Evolutionary conservation across 2,113 vertebrate species (phyloP).

Genomic region (Tympanuchus pallidicinctus): DNA sequence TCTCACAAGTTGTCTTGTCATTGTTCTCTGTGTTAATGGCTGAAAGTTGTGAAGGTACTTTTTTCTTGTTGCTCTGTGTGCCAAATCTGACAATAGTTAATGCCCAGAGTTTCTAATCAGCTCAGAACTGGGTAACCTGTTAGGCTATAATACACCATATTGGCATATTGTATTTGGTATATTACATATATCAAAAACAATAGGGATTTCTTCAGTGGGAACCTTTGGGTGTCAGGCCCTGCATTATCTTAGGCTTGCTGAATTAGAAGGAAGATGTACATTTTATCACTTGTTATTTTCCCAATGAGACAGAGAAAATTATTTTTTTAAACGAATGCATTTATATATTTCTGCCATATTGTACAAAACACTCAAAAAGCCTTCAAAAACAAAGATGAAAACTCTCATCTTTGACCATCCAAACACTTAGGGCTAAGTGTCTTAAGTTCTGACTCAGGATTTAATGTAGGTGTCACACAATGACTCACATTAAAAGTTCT

Average conservation of each 20-base stretch:
- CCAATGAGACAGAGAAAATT: too few relatives aligned
- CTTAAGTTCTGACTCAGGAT: background rate
- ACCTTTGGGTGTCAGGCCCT: slow-evolving; percentile 38
- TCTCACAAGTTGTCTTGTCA: background rate
- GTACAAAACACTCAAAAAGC: background rate
- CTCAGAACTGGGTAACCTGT: background rate
- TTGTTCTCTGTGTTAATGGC: background rate
- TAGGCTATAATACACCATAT: too few relatives aligned
- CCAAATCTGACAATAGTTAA: background rate
- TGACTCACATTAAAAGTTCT: background rate
- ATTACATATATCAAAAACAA: too few relatives aligned
- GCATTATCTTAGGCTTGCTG: background rate
- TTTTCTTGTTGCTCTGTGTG: background rate
- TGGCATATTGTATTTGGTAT: too few relatives aligned
- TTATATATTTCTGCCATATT: background rate
- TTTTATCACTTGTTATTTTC: background rate
- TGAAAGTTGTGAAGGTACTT: background rate
- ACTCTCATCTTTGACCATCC: background rate
- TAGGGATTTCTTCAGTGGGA: background rate
- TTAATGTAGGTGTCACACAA: background rate
- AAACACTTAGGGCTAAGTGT: background rate
- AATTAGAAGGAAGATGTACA: background rate
- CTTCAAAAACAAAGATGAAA: background rate
- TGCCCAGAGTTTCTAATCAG: background rate
- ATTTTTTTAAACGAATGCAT: background rate